Evolutionary conservation across 2,113 vertebrate genomes (phyloP), one percentile per base, ranked within the genome.

Genomic region (Recurvirostra avosetta): DNA sequence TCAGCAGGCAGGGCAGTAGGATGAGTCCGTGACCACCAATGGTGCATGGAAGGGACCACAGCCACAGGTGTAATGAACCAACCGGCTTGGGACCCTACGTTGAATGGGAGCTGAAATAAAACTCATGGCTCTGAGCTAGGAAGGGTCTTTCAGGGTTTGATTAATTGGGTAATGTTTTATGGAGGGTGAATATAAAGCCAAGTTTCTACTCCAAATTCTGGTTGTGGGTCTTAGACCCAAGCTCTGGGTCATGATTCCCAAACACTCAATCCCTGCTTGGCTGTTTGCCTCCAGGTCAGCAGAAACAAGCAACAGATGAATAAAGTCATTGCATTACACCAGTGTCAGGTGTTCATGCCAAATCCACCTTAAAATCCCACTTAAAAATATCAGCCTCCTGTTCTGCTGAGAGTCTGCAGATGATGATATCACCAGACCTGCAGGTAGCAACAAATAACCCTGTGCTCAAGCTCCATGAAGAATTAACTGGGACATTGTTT

Each of bases 401-500:
- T 34, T 93, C 62, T 70, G 83, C 53, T 76, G 61, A 40, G 22
- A 76, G 26, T 14, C 34, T 66, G 80, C 11, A 82, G 66, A 75
- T 75, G 91, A 79, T 66, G 80, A 34, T 85, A 94, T 92, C 95
- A 97, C 27, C 70, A 88, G 84, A 88, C 62, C 70, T 23, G 8
- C 27, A 95, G 91, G 92, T 91, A 96, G 70, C 86, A 94, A 94
- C 92, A 97, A 97, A 96, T 86, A 94, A 91, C 70, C 23, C 30
- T 23, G 30, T 1, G 1, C 88, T 94, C 40, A 52, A 88, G 65
- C 4, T 2, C 83, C 76, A 22, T 0, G 19, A 56, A 72, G 83
- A 92, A 94, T 91, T 96, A 96, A 96, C 91, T 94, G 70, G 86
- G 86, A 95, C 84, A 94, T 95, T 97, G 94, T 95, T 94, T 86